Percentiles rank a stretch among this genome's conserved stretches.
Conservation (phyloP, 2,113 vertebrate species). For the Sapajus apella region DNA sequence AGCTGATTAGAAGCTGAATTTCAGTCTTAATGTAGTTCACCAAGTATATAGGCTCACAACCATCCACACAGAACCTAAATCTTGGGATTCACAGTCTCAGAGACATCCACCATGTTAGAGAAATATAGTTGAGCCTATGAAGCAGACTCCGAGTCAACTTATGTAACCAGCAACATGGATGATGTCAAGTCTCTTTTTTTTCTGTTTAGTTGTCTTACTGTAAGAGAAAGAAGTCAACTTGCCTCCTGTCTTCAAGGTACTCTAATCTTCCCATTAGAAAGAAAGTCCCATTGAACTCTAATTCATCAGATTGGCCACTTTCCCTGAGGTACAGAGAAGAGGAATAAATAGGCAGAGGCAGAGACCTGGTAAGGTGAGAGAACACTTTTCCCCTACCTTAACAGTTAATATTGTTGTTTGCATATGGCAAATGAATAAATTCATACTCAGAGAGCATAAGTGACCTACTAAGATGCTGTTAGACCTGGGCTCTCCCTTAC, state of each 20-base stretch:
- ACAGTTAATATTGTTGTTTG: not conserved
- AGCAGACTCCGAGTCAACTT: not conserved
- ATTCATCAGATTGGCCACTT: not conserved
- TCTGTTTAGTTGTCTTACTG: not conserved
- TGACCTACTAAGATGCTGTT: not conserved
- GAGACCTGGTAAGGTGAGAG: not conserved
- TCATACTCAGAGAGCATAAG: not conserved
- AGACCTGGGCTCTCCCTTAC: not conserved
- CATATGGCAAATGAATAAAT: not conserved
- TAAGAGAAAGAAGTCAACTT: not conserved
- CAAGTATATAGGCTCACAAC: not conserved
- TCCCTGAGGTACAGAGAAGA: not conserved
- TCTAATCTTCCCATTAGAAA: not conserved
- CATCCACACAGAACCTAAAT: not conserved
- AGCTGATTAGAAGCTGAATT: not conserved
- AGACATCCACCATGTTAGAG: not conserved
- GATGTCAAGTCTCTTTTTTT: not conserved
- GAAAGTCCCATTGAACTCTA: not conserved
- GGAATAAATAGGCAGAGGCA: not conserved
- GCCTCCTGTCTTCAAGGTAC: not conserved
- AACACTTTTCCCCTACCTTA: not conserved
- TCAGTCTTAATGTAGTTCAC: not conserved
- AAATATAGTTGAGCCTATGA: not conserved
- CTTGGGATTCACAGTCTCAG: not conserved
- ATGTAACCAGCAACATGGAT: not conserved